A percentile compares a stretch with the other conserved stretches of the same genome.
Conservation (phyloP, 2,113 vertebrate genomes). For the Periophthalmus modestus region DNA sequence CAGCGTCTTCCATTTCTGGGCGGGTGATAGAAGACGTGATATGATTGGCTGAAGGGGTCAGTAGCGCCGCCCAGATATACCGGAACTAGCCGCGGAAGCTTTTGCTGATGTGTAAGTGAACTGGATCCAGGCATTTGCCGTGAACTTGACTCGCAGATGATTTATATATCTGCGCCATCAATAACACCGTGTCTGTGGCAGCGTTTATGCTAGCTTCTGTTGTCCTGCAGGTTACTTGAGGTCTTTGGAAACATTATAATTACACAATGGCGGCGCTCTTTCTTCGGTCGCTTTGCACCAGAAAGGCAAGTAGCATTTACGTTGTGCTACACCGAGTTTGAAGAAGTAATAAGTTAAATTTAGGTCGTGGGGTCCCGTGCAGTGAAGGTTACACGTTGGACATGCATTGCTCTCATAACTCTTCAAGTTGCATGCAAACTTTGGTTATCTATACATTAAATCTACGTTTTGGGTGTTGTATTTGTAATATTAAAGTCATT, state of each 20-base stretch:
- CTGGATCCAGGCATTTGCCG: fast-evolving
- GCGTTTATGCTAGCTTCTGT: conserved; percentile 17
- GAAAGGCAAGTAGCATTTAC: conserved; percentile 46
- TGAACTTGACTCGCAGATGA: fast-evolving
- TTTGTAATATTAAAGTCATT: too few species aligned
- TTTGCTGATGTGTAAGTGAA: conserved; percentile 27
- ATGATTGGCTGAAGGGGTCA: conserved; percentile 42
- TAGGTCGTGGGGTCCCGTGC: conserved; percentile 13
- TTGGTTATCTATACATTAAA: not conserved
- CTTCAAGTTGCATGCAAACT: not conserved
- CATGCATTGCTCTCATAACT: not conserved
- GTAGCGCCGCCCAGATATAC: conserved; percentile 23
- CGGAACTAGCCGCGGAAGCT: not conserved
- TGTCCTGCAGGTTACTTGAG: conserved; percentile 48
- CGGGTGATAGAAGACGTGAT: not conserved
- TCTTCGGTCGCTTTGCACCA: conserved; percentile 42
- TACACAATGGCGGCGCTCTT: conserved; percentile 63
- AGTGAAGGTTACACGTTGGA: conserved; percentile 28
- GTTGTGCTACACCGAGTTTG: not conserved
- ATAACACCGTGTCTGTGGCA: not conserved
- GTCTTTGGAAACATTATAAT: conserved; percentile 17
- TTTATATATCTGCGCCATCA: conserved; percentile 27
- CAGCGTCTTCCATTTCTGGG: conserved; percentile 32
- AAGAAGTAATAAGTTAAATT: not conserved
- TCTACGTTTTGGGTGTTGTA: not conserved